Conservation (phyloP, 2,888 invertebrate genomes). For the Drosophila kambysellisi region DNA sequence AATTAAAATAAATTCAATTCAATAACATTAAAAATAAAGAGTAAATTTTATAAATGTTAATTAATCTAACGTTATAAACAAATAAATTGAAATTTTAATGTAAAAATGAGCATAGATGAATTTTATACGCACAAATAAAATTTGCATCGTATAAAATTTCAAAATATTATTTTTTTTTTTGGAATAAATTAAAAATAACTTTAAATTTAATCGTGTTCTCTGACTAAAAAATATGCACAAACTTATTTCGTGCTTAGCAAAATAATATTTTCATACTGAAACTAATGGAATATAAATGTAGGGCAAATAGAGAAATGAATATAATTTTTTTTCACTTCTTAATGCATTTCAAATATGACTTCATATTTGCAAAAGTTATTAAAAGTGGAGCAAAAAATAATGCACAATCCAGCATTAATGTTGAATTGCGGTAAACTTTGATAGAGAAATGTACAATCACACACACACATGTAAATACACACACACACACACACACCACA, state of each 20-base stretch:
- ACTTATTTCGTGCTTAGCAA: background rate
- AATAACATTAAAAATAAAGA: background rate
- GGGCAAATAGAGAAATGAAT: background rate
- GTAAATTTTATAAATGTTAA: background rate
- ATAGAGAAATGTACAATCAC: constrained; percentile 22
- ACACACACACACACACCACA: background rate
- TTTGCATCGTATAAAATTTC: no score
- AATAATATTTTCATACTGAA: background rate
- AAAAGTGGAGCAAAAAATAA: constrained; percentile 12
- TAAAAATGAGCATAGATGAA: background rate
- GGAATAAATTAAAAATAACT: no score
- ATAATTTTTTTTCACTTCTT: background rate
- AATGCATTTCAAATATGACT: background rate
- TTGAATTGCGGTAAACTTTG: constrained; percentile 62
- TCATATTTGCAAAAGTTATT: constrained; percentile 27
- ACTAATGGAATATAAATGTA: no score
- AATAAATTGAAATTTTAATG: background rate
- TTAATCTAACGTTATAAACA: background rate
- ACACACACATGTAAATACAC: background rate
- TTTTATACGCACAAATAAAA: background rate
- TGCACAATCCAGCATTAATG: constrained; percentile 29
- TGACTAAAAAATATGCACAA: background rate
- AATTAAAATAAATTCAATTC: background rate
- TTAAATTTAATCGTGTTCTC: background rate
- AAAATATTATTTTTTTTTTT: no score